Conservation (phyloP, 2,113 vertebrate genomes). For the Leuciscus idus region DNA sequence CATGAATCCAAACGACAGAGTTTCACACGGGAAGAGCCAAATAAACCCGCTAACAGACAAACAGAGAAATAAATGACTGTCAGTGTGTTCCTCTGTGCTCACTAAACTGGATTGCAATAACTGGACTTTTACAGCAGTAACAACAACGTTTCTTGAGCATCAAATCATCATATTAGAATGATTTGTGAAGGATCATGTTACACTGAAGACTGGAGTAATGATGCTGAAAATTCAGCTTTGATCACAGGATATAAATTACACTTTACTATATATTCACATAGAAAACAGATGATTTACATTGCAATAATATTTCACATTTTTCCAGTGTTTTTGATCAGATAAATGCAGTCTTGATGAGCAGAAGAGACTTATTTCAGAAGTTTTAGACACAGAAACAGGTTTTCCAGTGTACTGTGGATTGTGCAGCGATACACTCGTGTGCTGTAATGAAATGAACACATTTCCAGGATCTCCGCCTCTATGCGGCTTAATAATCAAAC, state of each 20-base stretch:
- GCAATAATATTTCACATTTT: not conserved
- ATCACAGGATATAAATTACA: not conserved
- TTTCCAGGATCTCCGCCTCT: constrained; percentile 27
- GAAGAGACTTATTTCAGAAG: not conserved
- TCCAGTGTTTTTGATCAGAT: not conserved
- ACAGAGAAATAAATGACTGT: not conserved
- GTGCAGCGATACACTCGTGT: not conserved
- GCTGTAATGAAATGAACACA: constrained; percentile 15
- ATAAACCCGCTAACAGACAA: not conserved
- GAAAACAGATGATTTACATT: not conserved
- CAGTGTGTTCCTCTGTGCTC: not conserved
- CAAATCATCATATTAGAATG: not conserved
- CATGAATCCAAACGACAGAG: not conserved
- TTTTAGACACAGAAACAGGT: not conserved
- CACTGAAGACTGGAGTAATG: not conserved
- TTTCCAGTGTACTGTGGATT: not conserved
- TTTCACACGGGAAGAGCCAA: not conserved
- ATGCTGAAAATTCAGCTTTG: not conserved
- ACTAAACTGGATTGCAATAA: not conserved
- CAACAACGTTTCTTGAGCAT: not conserved
- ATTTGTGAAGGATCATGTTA: not conserved
- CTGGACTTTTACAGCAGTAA: not conserved
- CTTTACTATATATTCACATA: not conserved
- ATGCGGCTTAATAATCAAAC: constrained; percentile 28
- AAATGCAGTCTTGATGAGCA: not conserved